Evolutionary conservation across 2,888 invertebrate species (phyloP), one percentile per base, ranked within the genome.

Genomic region (Rosalia funebris): DNA sequence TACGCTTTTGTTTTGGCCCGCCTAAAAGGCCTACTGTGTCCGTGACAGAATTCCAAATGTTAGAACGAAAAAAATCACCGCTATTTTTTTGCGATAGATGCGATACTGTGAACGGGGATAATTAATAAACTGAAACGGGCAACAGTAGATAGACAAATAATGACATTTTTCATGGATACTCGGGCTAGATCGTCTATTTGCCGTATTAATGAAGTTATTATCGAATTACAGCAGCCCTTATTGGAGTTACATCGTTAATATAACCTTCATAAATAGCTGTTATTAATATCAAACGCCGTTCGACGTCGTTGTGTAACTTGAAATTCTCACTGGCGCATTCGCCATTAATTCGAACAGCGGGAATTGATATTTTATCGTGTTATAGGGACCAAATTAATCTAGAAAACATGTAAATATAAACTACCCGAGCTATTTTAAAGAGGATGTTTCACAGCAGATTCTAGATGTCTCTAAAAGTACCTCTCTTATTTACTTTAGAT

Each of bases 191-290:
- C 47, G 63, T 67, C 62, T 64, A 62, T 52, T 59, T 58, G 57
- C 50, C 47, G 42, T 58, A 62, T 57, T 65, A 69, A 69, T 64
- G 63, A 67, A 64, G 67, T 67, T 67, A 66, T 63, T 62, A 68
- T 70, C 65, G 56, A 70, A 66, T 68, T 66, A 65, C 63, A 65
- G 47, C 44, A 47, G 12, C 59, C 58, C 65, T 63, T 63, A 60
- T 57, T 54, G 44, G 41, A 44, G 55, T 45, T 50, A 48, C 37
- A 44, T 9, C 44, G 31, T 60, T 47, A 60, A 48, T 60, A 14
- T 31, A 53, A 57, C 52, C 54, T 52, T 62, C 50, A 60, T 58
- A 54, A 57, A 60, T 60, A 48, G 41, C 60, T 11, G 32, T 7
- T 20, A 57, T 48, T 57, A 53, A 54, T 57, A 45, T 9, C 20